phyloP scores from a whole-genome alignment of 2,888 invertebrate species.

The Epirrhoe tristata region DNA sequence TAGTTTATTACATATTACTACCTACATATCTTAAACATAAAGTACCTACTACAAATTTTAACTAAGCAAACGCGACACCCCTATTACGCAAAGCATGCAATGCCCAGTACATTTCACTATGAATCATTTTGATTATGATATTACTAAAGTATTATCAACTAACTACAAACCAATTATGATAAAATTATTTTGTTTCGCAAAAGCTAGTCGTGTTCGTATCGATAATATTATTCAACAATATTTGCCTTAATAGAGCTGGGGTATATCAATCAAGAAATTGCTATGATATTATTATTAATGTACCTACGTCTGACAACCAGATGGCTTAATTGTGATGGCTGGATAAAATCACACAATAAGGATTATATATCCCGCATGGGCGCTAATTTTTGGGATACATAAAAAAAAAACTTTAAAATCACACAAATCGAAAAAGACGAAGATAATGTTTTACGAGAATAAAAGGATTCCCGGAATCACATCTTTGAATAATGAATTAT shows the following conservation, averaged over 20 bases:
- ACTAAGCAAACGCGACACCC: constrained; percentile 1
- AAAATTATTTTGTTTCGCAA: constrained; percentile 3
- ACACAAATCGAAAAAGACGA: not conserved
- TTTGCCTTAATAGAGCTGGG: not conserved
- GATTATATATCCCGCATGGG: no score
- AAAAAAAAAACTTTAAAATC: no score
- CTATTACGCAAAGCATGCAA: not conserved
- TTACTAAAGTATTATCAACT: constrained; percentile 1
- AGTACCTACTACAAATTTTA: not conserved
- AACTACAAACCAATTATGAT: not conserved
- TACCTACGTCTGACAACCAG: not conserved
- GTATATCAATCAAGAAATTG: constrained; percentile 1
- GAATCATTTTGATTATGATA: not conserved
- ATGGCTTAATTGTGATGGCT: not conserved
- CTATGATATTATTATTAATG: not conserved
- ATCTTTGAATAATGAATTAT: no score
- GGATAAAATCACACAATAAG: no score
- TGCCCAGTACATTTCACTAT: not conserved
- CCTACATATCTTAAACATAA: no score
- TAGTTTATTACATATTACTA: no score
- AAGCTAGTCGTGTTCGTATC: not conserved
- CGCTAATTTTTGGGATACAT: no score
- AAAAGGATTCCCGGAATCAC: no score
- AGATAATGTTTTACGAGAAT: not conserved
- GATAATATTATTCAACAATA: not conserved